A percentile compares a stretch with the other conserved stretches of the same genome.
phyloP scores from a whole-genome alignment of 37 sponge, comb jelly and placozoan species.

The Diacarnus erythraeanus region DNA sequence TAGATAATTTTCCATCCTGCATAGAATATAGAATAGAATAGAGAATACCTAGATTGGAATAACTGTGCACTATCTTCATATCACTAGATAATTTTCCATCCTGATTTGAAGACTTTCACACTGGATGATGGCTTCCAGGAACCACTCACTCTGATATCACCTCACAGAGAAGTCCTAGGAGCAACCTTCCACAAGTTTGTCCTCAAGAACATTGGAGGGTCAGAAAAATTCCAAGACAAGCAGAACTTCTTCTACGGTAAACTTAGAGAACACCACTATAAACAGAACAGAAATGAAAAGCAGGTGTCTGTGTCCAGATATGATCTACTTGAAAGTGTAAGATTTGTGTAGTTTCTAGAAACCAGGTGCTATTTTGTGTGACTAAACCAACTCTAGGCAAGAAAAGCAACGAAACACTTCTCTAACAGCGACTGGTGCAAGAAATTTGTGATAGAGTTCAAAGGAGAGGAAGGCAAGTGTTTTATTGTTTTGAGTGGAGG shows the following conservation, averaged over 20 bases:
- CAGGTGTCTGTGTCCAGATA: conserved; percentile 30
- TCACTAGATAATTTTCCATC: conserved; percentile 27
- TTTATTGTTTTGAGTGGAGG: neutral
- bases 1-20: no score
- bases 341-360: conserved; percentile 8
- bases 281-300: conserved; percentile 20
- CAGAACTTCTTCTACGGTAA: conserved; percentile 61
- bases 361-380: neutral
- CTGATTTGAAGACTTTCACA: conserved; percentile 40
- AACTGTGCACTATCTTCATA: no score
- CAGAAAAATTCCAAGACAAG: conserved; percentile 81
- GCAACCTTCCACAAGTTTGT: conserved; percentile 76
- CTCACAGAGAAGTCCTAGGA: conserved; percentile 39
- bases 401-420: conserved; percentile 39
- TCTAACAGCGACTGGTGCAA: conserved; percentile 66
- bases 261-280: conserved; percentile 34
- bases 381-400: conserved; percentile 57
- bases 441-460: conserved; percentile 59
- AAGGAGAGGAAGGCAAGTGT: conserved; percentile 73
- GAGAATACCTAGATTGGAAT: no score
- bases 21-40: no score
- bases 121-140: conserved; percentile 63
- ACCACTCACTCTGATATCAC: conserved; percentile 39
- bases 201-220: conserved; percentile 81
- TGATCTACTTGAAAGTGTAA: conserved; percentile 67